Conservation (phyloP, 1,140 invertebrate genomes). For the Eurosta solidaginis region DNA sequence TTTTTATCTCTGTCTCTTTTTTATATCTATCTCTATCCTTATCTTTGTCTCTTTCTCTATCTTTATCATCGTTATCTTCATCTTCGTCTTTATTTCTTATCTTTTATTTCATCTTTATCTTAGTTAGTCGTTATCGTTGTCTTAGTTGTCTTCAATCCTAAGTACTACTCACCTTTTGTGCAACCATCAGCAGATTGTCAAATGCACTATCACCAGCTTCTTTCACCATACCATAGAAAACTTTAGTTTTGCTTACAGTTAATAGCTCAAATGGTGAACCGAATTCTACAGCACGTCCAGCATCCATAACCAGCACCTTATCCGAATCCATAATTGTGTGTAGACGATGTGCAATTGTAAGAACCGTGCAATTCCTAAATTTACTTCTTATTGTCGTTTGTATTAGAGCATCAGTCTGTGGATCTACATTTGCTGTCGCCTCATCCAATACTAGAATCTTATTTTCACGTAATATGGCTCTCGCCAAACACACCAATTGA, state of each 20-base stretch:
- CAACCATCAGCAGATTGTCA: constrained; percentile 66
- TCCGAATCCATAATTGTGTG: constrained; percentile 77
- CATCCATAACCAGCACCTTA: constrained; percentile 68
- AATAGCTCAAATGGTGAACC: constrained; percentile 68
- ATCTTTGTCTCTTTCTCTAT: too few species aligned
- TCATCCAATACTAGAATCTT: constrained; percentile 75
- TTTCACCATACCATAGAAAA: constrained; percentile 70
- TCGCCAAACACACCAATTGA: constrained; percentile 77
- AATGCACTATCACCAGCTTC: constrained; percentile 70
- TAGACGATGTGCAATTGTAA: constrained; percentile 86
- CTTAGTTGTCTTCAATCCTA: too few species aligned
- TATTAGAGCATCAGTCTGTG: constrained; percentile 73
- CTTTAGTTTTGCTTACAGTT: constrained; percentile 53
- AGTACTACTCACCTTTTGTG: constrained; percentile 63
- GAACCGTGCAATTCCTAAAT: constrained; percentile 76
- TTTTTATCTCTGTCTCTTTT: too few species aligned
- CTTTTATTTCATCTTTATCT: too few species aligned
- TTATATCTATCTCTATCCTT: too few species aligned
- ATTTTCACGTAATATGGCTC: constrained; percentile 79
- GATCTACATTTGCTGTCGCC: constrained; percentile 75
- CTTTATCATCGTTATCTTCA: too few species aligned
- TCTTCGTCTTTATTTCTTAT: too few species aligned
- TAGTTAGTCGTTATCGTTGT: too few species aligned
- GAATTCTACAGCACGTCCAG: constrained; percentile 68
- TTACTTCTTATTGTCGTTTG: constrained; percentile 75